Conservation (phyloP, 1,140 invertebrate species). For the Atta colombica region DNA sequence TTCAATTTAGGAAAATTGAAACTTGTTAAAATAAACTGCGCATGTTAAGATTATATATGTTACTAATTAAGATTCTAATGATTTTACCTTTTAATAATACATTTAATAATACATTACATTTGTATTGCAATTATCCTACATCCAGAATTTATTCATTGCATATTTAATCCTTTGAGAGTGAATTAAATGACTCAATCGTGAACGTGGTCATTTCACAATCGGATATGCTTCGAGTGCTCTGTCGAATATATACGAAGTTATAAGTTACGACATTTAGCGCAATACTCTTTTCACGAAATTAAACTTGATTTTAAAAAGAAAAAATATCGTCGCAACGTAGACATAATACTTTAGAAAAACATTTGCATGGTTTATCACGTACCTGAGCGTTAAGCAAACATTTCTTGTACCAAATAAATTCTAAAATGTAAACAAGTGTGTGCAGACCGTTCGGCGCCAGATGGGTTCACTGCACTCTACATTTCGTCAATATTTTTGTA, state of each 20-base stretch:
- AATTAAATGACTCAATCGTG: conserved; percentile 44
- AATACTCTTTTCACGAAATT: conserved; percentile 9
- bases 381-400: conserved; percentile 32
- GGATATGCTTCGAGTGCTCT: conserved; percentile 25
- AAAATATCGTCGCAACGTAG: neutral
- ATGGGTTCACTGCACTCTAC: conserved; percentile 42
- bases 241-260: neutral
- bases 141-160: neutral
- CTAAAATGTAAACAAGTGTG: conserved; percentile 35
- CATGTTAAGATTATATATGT: neutral
- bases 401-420: conserved; percentile 57
- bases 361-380: conserved; percentile 44
- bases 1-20: neutral
- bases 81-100: neutral
- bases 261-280: neutral
- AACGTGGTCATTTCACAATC: conserved; percentile 13
- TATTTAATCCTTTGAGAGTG: neutral
- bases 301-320: neutral
- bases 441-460: neutral
- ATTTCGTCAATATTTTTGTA: conserved; percentile 55
- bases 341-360: conserved; percentile 26
- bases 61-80: neutral
- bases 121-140: neutral
- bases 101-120: neutral
- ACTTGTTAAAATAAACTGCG: neutral